Evolutionary conservation across 64 coral and sea anemone genomes (phyloP).

Genomic region (Porites australiensis): DNA sequence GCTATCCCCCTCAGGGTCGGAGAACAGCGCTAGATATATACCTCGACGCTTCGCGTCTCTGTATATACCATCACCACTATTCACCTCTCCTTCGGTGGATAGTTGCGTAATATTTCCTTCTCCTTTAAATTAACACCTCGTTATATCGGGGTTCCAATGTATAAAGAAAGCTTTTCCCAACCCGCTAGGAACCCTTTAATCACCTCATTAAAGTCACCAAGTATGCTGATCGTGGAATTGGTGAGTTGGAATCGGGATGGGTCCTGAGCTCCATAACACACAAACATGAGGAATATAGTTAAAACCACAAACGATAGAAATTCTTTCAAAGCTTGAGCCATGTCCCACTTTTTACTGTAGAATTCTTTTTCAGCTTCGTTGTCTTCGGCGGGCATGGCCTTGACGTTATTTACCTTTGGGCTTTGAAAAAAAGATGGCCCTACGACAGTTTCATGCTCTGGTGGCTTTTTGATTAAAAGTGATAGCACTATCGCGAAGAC

Average conservation of each 20-base stretch:
- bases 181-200: neutral
- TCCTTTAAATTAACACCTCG: no score
- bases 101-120: no score
- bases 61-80: no score
- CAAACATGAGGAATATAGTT: constrained; percentile 7
- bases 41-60: no score
- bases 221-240: constrained; percentile 9
- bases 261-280: constrained; percentile 56
- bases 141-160: no score
- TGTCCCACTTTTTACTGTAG: neutral
- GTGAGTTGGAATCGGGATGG: constrained; percentile 22
- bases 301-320: constrained; percentile 34
- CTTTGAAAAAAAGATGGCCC: neutral
- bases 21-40: no score
- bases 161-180: no score
- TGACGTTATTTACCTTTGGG: neutral
- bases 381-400: neutral
- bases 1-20: no score
- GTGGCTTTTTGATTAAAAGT: constrained; percentile 27
- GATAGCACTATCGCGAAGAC: constrained; percentile 26
- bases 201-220: constrained; percentile 43
- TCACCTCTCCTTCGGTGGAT: no score
- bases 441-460: neutral
- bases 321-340: constrained; percentile 19
- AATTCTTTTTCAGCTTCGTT: neutral